A percentile compares a stretch with the other conserved stretches of the same genome.
phyloP scores from a whole-genome alignment of 2,888 invertebrate genomes.

The Alviniconcha strummeri region DNA sequence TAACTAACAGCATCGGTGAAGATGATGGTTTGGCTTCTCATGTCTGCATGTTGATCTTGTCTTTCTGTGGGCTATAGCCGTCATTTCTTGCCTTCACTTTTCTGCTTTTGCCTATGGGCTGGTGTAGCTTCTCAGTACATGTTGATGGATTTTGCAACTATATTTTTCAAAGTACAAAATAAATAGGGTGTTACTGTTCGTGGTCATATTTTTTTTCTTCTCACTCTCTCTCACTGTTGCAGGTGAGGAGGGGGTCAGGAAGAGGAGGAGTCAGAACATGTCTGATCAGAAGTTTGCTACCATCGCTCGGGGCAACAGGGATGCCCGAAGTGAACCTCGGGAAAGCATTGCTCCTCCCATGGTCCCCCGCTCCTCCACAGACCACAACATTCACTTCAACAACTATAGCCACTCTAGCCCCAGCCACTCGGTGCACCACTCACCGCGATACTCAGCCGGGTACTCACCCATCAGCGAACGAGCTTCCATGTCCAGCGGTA shows the following conservation, averaged over 20 bases:
- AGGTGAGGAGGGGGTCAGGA: constrained; percentile 24
- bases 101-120: too few species aligned
- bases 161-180: too few species aligned
- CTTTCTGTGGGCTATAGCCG: too few species aligned
- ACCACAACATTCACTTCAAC: constrained; percentile 38
- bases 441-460: constrained; percentile 16
- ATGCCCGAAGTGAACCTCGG: constrained; percentile 22
- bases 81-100: too few species aligned
- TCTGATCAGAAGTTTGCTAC: constrained; percentile 35
- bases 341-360: constrained; percentile 25
- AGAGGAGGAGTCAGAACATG: constrained; percentile 13
- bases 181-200: too few species aligned
- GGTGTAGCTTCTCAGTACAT: too few species aligned
- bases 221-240: neutral
- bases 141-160: too few species aligned
- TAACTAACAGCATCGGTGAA: too few species aligned
- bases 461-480: constrained; percentile 26
- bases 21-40: too few species aligned
- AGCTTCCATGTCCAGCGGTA: constrained; percentile 10
- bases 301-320: constrained; percentile 32
- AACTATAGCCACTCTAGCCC: constrained; percentile 12
- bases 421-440: neutral
- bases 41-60: too few species aligned
- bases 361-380: constrained; percentile 42
- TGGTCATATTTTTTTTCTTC: too few species aligned